phyloP scores from a whole-genome alignment of 2,888 invertebrate genomes.

The Lasioglossum malachurum region DNA sequence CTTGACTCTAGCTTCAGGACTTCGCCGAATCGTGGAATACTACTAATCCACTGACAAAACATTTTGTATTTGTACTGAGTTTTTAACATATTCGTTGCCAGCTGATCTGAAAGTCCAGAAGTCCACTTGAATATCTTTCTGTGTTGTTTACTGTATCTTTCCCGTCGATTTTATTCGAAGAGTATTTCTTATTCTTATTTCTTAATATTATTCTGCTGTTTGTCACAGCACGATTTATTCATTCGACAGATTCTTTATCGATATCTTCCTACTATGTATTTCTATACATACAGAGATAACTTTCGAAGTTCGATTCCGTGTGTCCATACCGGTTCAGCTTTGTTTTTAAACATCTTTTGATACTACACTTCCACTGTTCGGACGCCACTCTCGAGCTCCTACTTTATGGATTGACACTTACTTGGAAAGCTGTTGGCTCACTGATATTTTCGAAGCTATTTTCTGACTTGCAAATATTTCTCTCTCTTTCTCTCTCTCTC shows the following conservation, averaged over 20 bases:
- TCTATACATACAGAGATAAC: not conserved
- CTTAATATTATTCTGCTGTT: not conserved
- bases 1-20: not conserved
- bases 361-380: not conserved
- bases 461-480: not conserved
- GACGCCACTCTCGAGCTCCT: not conserved
- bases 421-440: not conserved
- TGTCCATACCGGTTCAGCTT: not conserved
- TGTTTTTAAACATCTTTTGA: not conserved
- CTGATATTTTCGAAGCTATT: not conserved
- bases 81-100: too few relatives aligned
- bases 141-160: not conserved
- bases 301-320: not conserved
- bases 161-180: too few relatives aligned
- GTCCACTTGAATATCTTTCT: not conserved
- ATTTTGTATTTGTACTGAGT: too few relatives aligned
- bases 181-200: not conserved
- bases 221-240: not conserved
- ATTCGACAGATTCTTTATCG: not conserved
- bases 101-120: not conserved
- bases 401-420: not conserved
- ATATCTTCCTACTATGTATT: not conserved
- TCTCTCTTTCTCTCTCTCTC: not conserved
- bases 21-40: not conserved
- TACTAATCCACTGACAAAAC: not conserved